These are phyloP conservation scores for Dendrolimus pini DNA, from an alignment of 2,888 invertebrate genomes.

Conservation along the genomic window DNA sequence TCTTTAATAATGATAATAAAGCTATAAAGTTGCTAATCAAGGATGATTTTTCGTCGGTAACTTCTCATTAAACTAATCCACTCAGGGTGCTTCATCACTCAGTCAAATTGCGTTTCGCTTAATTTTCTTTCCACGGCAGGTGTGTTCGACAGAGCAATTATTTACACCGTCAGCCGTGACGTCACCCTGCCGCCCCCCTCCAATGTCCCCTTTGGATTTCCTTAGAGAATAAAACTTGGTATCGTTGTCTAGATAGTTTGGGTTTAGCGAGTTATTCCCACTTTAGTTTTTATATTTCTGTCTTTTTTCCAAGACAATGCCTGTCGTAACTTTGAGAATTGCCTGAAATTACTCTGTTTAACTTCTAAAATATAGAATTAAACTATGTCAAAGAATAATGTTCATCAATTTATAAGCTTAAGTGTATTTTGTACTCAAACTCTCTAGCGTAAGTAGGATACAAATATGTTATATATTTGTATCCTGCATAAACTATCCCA, in stretches of 20 bases:
- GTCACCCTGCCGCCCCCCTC: conserved; percentile 43
- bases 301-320: conserved; percentile 26
- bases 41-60: conserved; percentile 65
- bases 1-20: conserved; percentile 18
- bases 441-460: too few relatives aligned
- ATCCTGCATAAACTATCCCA: too few relatives aligned
- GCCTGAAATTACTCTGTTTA: conserved; percentile 7
- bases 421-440: too few relatives aligned
- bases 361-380: conserved; percentile 47
- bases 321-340: conserved; percentile 30
- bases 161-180: conserved; percentile 70
- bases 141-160: conserved; percentile 77
- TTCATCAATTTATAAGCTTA: too few relatives aligned
- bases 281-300: conserved; percentile 34
- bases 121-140: conserved; percentile 75
- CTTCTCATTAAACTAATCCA: conserved; percentile 73
- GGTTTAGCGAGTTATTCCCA: conserved; percentile 42
- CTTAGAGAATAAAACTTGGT: conserved; percentile 44
- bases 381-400: conserved; percentile 44
- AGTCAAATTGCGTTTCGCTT: conserved; percentile 76
- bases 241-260: conserved; percentile 56
- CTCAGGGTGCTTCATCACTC: conserved; percentile 72
- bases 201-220: conserved; percentile 30
- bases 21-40: conserved; percentile 53
- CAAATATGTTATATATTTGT: too few relatives aligned